Evolutionary conservation across 1,140 invertebrate species (phyloP).

Genomic region (Calephelis nemesis): DNA sequence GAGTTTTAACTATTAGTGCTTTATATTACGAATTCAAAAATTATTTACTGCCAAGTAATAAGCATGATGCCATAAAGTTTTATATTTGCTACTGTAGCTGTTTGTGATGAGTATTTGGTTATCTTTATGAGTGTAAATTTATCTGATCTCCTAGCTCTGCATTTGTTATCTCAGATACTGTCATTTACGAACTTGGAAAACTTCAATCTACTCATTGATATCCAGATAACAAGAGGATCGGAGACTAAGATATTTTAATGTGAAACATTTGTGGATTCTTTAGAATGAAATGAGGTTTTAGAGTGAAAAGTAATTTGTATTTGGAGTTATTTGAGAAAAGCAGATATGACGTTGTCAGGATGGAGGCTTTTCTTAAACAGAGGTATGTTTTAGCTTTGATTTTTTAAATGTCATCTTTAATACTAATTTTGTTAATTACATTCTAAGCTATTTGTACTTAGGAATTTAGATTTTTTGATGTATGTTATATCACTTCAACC

Average conservation of each 20-base stretch:
- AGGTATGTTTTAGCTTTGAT: no score
- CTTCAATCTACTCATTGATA: conserved; percentile 4
- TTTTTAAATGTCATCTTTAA: no score
- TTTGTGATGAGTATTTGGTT: conserved; percentile 9
- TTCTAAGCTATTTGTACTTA: no score
- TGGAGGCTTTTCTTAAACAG: not conserved
- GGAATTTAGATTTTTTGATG: no score
- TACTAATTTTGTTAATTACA: no score
- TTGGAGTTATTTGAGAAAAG: not conserved
- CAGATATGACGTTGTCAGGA: not conserved
- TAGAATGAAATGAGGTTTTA: not conserved
- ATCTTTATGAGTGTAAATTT: conserved; percentile 1
- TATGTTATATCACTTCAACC: no score
- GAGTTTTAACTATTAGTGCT: no score
- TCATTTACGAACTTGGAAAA: not conserved
- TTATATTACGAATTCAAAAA: no score
- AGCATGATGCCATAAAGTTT: not conserved
- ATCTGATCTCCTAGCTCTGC: not conserved
- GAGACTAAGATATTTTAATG: not conserved
- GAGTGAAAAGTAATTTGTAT: not conserved
- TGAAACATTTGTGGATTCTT: not conserved
- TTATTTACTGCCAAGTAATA: no score
- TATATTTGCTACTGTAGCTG: conserved; percentile 1
- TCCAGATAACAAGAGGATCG: not conserved
- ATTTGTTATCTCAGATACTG: not conserved